Evolutionary conservation across 2,113 vertebrate species (phyloP), one percentile per base, ranked within the genome.

Genomic region (Chaetops frenatus): DNA sequence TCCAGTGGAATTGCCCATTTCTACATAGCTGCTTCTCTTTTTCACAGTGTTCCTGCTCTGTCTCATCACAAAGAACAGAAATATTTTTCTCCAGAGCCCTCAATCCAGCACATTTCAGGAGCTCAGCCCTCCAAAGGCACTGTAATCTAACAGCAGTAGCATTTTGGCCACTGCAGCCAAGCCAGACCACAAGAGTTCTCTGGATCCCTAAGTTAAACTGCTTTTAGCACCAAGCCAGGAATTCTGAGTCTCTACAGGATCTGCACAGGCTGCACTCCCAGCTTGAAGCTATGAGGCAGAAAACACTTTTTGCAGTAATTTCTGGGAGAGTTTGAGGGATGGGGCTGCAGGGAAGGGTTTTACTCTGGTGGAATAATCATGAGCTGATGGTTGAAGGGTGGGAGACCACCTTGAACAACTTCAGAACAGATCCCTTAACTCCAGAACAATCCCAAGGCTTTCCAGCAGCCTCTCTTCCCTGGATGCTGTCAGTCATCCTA

Each of bases 121-220:
- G 76, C 5, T 44, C 50, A 82, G 94, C 86, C 88, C 88, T 90
- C 76, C 91, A 90, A 76, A 77, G 40, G 69, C 17, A 28, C 45
- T 47, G 64, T 13, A 86, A 88, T 65, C 64, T 65, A 47, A 93
- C 10, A 91, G 90, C 92, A 93, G 95, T 81, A 95, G 95, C 92
- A 48, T 33, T 91, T 93, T 91, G 95, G 95, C 92, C 78, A 25
- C 81, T 28, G 78, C 11, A 91, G 67, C 72, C 81, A 57, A 86
- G 54, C n/a, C 87, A 94, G 64, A 91, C 71, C 11, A 38, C 77
- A 84, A 21, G 81, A 87, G 31, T 3, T 62, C 70, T 35, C 87
- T 81, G 81, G 38, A 84, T 84, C 85, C 47, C 36, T 2, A 3
- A 66, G 20, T 31, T 24, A 24, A 84, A 44, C 69, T 67, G 56